Evolutionary conservation across 2,797 vertebrate genomes (phyloP).

Genomic region (Taeniopygia guttata): DNA sequence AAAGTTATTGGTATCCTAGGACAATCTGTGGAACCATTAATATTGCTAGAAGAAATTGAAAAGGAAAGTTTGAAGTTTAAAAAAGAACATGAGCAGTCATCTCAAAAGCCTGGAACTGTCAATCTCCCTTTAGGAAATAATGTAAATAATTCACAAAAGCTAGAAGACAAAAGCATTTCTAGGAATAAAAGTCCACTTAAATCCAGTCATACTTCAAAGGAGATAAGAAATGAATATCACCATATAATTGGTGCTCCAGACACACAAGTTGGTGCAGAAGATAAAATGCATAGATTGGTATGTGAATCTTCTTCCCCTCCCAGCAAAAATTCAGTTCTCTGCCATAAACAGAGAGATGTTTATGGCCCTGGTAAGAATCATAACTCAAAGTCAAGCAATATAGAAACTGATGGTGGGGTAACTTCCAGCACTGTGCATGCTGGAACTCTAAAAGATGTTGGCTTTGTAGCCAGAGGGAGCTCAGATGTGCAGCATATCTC

Average conservation of each 20-base stretch:
- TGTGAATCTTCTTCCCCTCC: constrained; percentile 16
- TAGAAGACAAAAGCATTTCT: constrained; percentile 31
- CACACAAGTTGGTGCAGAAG: not conserved
- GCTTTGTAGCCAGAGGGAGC: constrained; percentile 81
- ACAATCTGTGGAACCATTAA: constrained; percentile 87
- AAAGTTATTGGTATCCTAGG: constrained; percentile 87
- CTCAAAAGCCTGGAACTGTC: not conserved
- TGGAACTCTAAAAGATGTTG: not conserved
- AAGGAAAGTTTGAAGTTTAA: constrained; percentile 83
- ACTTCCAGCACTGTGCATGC: not conserved
- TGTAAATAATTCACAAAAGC: not conserved
- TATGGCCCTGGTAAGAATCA: not conserved
- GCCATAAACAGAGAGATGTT: not conserved
- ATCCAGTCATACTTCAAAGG: constrained; percentile 18
- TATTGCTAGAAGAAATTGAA: constrained; percentile 90
- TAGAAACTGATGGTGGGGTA: constrained; percentile 54
- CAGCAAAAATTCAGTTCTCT: constrained; percentile 15
- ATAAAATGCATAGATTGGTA: constrained; percentile 19
- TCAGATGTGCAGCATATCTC: constrained; percentile 69
- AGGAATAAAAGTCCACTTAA: constrained; percentile 13
- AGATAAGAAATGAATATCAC: constrained; percentile 9
- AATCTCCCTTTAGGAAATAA: not conserved
- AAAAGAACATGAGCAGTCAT: constrained; percentile 14
- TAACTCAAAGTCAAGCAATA: not conserved
- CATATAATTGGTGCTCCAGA: not conserved